A percentile compares a stretch with the other conserved stretches of the same genome.
Evolutionary conservation across 2,113 vertebrate genomes (phyloP).

Genomic region (Rafetus swinhoei): DNA sequence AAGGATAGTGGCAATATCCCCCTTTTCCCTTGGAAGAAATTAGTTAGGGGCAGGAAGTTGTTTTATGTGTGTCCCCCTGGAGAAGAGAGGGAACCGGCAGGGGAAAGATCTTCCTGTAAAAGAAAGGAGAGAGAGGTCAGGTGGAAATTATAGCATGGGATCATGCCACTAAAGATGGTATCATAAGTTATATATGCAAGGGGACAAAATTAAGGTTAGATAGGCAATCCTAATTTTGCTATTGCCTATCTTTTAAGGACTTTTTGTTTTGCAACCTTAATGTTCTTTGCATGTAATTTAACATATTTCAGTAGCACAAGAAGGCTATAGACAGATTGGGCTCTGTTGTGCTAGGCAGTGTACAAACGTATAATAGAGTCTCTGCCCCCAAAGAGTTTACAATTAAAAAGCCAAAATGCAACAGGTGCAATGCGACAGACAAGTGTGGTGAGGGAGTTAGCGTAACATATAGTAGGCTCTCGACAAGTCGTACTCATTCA

Average conservation of each 20-base stretch:
- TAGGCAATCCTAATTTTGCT: background rate
- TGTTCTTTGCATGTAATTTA: background rate
- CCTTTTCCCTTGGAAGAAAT: background rate
- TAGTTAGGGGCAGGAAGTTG: background rate
- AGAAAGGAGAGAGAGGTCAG: accelerated
- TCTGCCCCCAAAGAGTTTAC: background rate
- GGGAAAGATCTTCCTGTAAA: background rate
- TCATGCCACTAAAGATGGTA: background rate
- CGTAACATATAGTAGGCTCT: background rate
- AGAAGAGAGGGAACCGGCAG: background rate
- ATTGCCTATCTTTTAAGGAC: background rate
- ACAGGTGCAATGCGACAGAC: background rate
- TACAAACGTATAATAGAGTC: background rate
- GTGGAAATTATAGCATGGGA: background rate
- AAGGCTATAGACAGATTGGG: background rate
- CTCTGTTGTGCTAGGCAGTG: background rate
- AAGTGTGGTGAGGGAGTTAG: background rate
- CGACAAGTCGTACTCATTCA: background rate
- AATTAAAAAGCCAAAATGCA: background rate
- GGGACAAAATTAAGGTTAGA: background rate
- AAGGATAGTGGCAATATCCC: background rate
- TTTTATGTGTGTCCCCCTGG: background rate
- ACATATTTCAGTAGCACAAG: background rate
- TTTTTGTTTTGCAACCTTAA: background rate
- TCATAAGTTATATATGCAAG: background rate